Conservation (phyloP, 1,140 invertebrate genomes). For the Meloidogyne chitwoodi region DNA sequence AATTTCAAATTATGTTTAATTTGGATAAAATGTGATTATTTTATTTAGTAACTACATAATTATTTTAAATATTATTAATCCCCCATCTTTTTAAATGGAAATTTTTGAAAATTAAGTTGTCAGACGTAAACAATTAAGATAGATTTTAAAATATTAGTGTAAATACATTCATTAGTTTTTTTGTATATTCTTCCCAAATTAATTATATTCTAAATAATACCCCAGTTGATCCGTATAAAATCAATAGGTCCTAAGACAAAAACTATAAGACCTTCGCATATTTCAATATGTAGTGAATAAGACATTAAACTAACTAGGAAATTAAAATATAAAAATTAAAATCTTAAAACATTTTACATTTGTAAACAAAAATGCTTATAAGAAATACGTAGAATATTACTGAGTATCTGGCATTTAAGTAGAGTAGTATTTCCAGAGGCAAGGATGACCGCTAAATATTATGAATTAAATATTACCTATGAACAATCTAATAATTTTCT, state of each 20-base stretch:
- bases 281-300: neutral
- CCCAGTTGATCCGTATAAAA: conserved; percentile 3
- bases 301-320: conserved; percentile 1
- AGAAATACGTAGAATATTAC: neutral
- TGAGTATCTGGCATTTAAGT: neutral
- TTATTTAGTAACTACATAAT: no score
- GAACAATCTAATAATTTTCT: no score
- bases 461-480: neutral
- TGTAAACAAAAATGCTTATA: neutral
- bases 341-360: neutral
- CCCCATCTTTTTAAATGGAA: no score
- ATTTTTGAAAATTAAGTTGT: neutral
- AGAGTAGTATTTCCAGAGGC: neutral
- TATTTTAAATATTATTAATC: no score
- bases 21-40: no score
- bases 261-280: neutral
- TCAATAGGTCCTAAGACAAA: conserved; percentile 11
- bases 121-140: neutral
- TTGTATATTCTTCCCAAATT: neutral
- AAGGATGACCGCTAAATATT: neutral
- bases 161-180: neutral
- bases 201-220: neutral
- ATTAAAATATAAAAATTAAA: neutral
- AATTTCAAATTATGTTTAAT: neutral
- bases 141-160: no score